Base-by-base conservation (phyloP, 2,888 invertebrate genomes). In the Lepidocyrtoides sp. region DNA sequence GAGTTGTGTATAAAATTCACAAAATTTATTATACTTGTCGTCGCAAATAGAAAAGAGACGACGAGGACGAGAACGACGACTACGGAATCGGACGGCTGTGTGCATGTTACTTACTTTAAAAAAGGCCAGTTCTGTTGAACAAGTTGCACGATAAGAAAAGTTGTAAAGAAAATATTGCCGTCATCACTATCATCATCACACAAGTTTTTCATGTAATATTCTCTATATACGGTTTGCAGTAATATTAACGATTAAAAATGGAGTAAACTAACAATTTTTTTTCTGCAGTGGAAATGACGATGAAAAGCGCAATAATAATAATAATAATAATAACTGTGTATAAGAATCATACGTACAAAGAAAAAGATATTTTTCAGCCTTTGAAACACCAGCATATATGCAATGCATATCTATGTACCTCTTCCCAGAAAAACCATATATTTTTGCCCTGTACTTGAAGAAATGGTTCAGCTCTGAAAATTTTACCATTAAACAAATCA, bases 401-500 rank as follows among this genome's bases (percentile, higher is more conserved):
- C n/a, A n/a, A n/a, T n/a, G n/a, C n/a, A n/a, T n/a, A n/a, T n/a
- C 36, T 48, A 48, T 48, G 7, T n/a, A 51, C 51, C n/a, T 51
- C n/a, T 51, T 51, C n/a, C 44, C 7, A n/a, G n/a, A 14, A 14
- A 51, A 51, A 51, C 51, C 51, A 51, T 51, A 4, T 51, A n/a
- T 51, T 51, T 10, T 14, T 14, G n/a, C n/a, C n/a, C n/a, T n/a
- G n/a, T n/a, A n/a, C n/a, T n/a, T n/a, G n/a, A 8, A 48, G 12
- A 48, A 48, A 48, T 48, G 12, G 14, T 48, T 4, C 10, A 20
- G 23, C 17, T 20, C 23, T 57, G 23, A 57, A 57, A 20, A 57
- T 57, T 57, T 57, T 23, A 57, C 57, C 57, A 57, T 57, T 57
- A 57, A n/a, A 57, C 57, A 17, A 57, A 57, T 57, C 57, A 57